Evolutionary conservation across 2,888 invertebrate genomes (phyloP).

Genomic region (Xestoiulus laeticollis): DNA sequence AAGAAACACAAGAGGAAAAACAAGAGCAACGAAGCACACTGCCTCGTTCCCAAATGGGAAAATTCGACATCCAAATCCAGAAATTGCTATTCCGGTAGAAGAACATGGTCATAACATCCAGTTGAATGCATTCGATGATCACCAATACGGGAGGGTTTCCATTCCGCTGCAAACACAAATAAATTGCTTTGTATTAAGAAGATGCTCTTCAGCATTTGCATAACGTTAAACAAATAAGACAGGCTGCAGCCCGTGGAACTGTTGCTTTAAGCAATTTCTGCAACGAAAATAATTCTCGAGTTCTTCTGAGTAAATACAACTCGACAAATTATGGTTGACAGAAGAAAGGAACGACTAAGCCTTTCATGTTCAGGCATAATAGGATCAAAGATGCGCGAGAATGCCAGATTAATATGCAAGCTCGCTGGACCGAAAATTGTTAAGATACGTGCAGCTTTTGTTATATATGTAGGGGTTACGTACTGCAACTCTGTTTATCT

Average conservation of each 20-base stretch:
- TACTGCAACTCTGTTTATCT: background rate
- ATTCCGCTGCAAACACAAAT: background rate
- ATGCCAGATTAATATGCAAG: constrained; percentile 22
- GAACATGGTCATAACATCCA: background rate
- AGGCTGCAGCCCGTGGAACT: background rate
- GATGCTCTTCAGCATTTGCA: constrained; percentile 1
- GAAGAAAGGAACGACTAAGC: background rate
- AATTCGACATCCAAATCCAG: background rate
- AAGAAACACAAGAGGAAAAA: background rate
- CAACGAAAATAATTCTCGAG: background rate
- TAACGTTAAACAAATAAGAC: background rate
- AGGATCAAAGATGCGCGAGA: background rate
- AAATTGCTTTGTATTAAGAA: background rate
- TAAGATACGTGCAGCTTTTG: background rate
- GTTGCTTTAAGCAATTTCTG: constrained; percentile 41
- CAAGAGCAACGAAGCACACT: background rate
- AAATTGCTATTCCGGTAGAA: constrained; percentile 15
- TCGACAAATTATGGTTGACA: background rate
- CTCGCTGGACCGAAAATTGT: constrained; percentile 12
- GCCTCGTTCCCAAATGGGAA: background rate
- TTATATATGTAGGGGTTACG: background rate
- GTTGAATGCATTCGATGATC: background rate
- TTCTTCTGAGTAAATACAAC: background rate
- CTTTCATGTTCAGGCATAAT: background rate
- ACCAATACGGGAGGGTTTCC: background rate